Evolutionary conservation across 1,140 invertebrate genomes (phyloP).

Genomic region (Brachionus asplanchnoidis): DNA sequence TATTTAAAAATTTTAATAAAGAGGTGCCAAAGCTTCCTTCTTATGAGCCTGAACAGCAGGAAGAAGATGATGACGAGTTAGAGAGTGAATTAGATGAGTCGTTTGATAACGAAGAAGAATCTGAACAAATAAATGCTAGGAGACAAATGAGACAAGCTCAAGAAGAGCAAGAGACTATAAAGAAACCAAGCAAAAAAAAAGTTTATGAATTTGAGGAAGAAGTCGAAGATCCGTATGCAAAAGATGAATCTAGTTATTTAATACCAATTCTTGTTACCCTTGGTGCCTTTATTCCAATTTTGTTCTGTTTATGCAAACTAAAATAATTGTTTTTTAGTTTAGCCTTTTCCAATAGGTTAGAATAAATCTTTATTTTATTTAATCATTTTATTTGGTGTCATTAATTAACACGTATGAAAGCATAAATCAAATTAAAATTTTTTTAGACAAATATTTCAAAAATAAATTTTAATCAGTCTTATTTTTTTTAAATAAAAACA

Average conservation of each 20-base stretch:
- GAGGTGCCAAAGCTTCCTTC: constrained; percentile 9
- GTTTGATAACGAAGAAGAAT: not conserved
- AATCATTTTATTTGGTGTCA: not conserved
- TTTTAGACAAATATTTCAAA: not conserved
- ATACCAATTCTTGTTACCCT: constrained; percentile 30
- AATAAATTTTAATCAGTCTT: too few relatives aligned
- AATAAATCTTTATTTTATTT: not conserved
- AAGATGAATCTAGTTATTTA: constrained; percentile 36
- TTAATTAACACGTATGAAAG: not conserved
- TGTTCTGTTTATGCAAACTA: constrained; percentile 31
- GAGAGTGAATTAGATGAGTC: not conserved
- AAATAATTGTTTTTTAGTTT: not conserved
- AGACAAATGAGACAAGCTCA: not conserved
- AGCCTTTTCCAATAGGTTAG: not conserved
- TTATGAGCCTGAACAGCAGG: not conserved
- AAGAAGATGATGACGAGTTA: constrained; percentile 26
- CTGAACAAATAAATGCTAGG: not conserved
- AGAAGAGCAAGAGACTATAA: not conserved
- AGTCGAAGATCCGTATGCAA: constrained; percentile 30
- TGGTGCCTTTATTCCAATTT: constrained; percentile 33
- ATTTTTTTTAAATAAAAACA: too few relatives aligned
- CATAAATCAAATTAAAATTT: not conserved
- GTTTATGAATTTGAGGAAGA: not conserved
- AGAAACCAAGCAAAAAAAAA: constrained; percentile 1
- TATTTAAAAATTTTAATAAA: not conserved